These are phyloP conservation scores for Drosophila paramelanica DNA, from an alignment of 2,888 invertebrate species.

Conservation along the genomic window DNA sequence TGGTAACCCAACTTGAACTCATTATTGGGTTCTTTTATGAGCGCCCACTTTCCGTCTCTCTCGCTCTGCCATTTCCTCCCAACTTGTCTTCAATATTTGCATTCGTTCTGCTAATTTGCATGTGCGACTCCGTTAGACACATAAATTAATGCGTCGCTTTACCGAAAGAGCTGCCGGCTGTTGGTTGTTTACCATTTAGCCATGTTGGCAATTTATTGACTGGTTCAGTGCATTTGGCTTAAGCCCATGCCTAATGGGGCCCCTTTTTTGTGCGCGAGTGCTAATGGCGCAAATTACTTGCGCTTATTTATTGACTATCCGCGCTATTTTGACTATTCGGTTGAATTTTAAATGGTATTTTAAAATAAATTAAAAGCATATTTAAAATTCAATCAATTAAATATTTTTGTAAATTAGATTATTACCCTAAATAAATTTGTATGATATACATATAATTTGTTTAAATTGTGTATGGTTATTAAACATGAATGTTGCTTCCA, in stretches of 20 bases:
- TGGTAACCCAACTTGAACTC: slow-evolving; percentile 40
- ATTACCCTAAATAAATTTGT: background rate
- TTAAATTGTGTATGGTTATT: too few relatives aligned
- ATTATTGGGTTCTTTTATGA: slow-evolving; percentile 51
- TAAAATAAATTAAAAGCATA: background rate
- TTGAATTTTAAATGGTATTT: background rate
- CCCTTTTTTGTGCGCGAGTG: slow-evolving; percentile 27
- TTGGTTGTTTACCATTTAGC: slow-evolving; percentile 39
- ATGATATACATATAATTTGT: too few relatives aligned
- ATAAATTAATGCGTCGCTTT: slow-evolving; percentile 58
- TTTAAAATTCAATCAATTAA: background rate
- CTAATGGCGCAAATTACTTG: slow-evolving; percentile 70
- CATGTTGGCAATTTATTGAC: slow-evolving; percentile 59
- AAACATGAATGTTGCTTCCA: too few relatives aligned
- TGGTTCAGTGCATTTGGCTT: slow-evolving; percentile 51
- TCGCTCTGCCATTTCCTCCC: background rate
- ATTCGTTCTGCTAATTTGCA: slow-evolving; percentile 70
- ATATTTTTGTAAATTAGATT: too few relatives aligned
- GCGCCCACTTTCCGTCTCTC: background rate
- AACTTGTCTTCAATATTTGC: slow-evolving; percentile 39
- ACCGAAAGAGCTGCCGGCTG: slow-evolving; percentile 23
- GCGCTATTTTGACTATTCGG: slow-evolving; percentile 32
- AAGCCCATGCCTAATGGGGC: slow-evolving; percentile 44
- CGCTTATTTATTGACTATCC: slow-evolving; percentile 59
- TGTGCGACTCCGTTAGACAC: slow-evolving; percentile 68